Evolutionary conservation across 2,888 invertebrate species (phyloP), one percentile per base, ranked within the genome.

Genomic region (Xestobium rufovillosum): DNA sequence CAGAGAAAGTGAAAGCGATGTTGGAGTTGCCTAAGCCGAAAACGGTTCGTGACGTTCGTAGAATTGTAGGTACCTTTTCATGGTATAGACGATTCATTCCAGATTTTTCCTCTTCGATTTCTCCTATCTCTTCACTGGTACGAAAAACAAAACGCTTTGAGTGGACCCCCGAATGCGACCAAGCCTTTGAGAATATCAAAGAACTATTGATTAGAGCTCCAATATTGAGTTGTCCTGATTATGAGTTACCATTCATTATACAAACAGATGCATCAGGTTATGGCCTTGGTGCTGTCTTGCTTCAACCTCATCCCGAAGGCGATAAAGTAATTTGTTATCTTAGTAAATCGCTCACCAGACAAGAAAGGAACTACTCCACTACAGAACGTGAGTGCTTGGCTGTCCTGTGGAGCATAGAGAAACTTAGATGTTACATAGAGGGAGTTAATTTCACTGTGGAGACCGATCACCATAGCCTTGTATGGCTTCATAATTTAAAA

Each of bases 231-330:
- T 36, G 38, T 26, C 38, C 38, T 12, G 34, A 38, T 17, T 38
- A 34, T 15, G 11, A 14, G 32, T 8, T n/a, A n/a, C n/a, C n/a
- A n/a, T n/a, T n/a, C n/a, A n/a, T n/a, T n/a, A n/a, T n/a, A n/a
- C n/a, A n/a, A n/a, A n/a, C n/a, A n/a, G n/a, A n/a, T n/a, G n/a
- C n/a, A n/a, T n/a, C n/a, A n/a, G n/a, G n/a, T n/a, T 19, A 15
- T 15, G 51, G 47, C 3, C 12, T 51, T 1, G 48, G 44, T 2
- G 40, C 36, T 4, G 45, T 48, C 3, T 16, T 49, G 3, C n/a
- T 10, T 10, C 32, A 32, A 19, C 9, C 14, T 26, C 19, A 32
- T 10, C 19, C 16, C 14, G 33, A 23, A 17, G 26, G 36, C 1
- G 44, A 43, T 23, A 19, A 28, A 10, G 39, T 39, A 12, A 36